Conservation (phyloP, 2,113 vertebrate genomes). For the Pelodiscus sinensis region DNA sequence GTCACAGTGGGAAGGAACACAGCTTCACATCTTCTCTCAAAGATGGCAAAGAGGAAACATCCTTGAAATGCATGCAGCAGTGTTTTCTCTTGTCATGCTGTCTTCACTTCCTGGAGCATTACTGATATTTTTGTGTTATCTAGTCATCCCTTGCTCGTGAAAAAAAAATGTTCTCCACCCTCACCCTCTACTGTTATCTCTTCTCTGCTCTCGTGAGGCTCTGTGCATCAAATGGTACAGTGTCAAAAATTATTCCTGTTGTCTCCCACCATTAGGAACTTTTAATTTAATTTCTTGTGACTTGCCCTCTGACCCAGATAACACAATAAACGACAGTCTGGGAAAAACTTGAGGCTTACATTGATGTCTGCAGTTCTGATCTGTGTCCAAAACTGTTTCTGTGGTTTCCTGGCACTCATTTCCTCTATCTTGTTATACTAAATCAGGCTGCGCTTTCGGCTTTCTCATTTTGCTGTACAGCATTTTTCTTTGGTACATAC, state of each 20-base stretch:
- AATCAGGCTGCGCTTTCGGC: neutral
- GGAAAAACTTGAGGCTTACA: neutral
- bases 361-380: neutral
- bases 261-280: neutral
- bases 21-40: neutral
- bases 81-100: neutral
- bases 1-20: neutral
- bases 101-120: neutral
- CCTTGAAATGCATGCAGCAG: neutral
- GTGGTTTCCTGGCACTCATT: neutral
- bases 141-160: neutral
- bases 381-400: neutral
- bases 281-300: neutral
- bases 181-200: no score
- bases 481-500: neutral
- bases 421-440: slow-evolving; percentile 1
- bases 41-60: slow-evolving; percentile 1
- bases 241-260: neutral
- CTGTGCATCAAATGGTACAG: neutral
- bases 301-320: slow-evolving; percentile 3
- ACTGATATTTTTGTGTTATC: neutral
- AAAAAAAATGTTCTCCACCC: neutral
- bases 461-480: neutral
- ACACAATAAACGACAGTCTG: rapidly evolving
- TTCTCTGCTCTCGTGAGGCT: neutral